A percentile compares a stretch with the other conserved stretches of the same genome.
Conservation (phyloP, 2,888 invertebrate species). For the Amaurobius ferox region DNA sequence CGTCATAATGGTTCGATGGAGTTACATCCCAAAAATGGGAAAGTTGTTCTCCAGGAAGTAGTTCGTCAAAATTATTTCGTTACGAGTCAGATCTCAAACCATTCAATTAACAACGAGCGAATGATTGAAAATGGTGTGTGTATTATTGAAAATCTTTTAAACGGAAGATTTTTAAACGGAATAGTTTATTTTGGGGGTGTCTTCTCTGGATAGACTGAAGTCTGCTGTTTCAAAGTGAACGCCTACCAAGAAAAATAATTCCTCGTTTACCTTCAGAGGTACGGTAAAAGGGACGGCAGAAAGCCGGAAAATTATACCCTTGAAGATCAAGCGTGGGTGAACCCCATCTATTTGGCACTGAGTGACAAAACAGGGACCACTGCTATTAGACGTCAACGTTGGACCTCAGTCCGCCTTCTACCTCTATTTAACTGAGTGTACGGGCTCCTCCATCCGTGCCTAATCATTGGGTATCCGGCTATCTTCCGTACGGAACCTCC, state of each 20-base stretch:
- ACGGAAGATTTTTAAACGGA: too few relatives aligned
- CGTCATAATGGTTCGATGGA: too few relatives aligned
- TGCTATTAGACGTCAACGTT: conserved; percentile 30
- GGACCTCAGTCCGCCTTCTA: neutral
- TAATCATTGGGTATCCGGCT: conserved; percentile 47
- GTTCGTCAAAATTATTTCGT: too few relatives aligned
- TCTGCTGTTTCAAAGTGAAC: neutral
- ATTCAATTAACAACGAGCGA: too few relatives aligned
- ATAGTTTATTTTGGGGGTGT: too few relatives aligned
- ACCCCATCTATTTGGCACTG: conserved; percentile 35
- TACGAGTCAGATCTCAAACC: too few relatives aligned
- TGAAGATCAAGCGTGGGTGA: neutral
- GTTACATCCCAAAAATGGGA: too few relatives aligned
- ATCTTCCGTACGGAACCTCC: neutral
- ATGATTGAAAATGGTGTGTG: too few relatives aligned
- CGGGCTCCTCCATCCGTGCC: conserved; percentile 8
- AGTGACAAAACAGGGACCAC: conserved; percentile 65
- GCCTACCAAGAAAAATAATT: neutral
- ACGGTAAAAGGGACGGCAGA: neutral
- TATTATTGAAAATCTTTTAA: too few relatives aligned
- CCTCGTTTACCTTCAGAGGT: neutral
- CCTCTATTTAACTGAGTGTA: conserved; percentile 18
- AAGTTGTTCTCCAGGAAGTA: too few relatives aligned
- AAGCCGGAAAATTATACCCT: neutral
- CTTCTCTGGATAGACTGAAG: too few relatives aligned